Evolutionary conservation across 2,113 vertebrate species (phyloP).

Genomic region (Heterochromis multidens): DNA sequence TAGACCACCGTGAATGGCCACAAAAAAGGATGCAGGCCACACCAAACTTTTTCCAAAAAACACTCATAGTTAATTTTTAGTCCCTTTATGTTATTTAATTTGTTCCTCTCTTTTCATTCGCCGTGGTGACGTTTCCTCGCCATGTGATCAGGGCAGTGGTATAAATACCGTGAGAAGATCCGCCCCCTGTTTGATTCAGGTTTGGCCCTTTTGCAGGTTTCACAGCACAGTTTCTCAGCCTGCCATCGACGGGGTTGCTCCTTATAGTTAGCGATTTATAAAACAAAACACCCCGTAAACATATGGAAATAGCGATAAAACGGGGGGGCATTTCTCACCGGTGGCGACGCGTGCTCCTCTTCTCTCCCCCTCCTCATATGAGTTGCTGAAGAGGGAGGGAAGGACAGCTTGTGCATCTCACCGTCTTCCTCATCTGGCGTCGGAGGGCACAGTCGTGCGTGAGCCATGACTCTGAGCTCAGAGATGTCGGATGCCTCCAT

Average conservation of each 20-base stretch:
- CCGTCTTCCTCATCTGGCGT: constrained; percentile 51
- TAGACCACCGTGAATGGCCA: constrained; percentile 36
- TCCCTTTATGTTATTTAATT: constrained; percentile 17
- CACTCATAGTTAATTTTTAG: constrained; percentile 57
- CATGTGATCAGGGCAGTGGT: constrained; percentile 83
- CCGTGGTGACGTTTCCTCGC: constrained; percentile 77
- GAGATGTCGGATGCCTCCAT: constrained; percentile 92
- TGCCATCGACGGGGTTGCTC: constrained; percentile 1
- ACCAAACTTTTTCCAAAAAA: constrained; percentile 37
- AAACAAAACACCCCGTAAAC: constrained; percentile 18
- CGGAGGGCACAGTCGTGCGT: constrained; percentile 63
- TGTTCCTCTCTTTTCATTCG: constrained; percentile 34
- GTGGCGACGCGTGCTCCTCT: constrained; percentile 46
- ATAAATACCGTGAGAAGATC: constrained; percentile 78
- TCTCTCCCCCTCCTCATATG: constrained; percentile 55
- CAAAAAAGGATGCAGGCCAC: constrained; percentile 43
- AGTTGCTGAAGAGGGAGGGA: constrained; percentile 63
- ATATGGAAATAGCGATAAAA: constrained; percentile 62
- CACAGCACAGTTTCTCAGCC: constrained; percentile 28
- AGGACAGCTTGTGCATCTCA: constrained; percentile 43
- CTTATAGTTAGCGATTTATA: not conserved
- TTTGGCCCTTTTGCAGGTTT: constrained; percentile 71
- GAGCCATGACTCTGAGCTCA: constrained; percentile 92
- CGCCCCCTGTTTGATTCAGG: constrained; percentile 84
- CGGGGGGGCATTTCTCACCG: constrained; percentile 34